Percentiles rank a stretch among this genome's conserved stretches.
These are phyloP conservation scores for Parotocinclus haroldoi DNA, from an alignment of 2,797 vertebrate species.

Conservation along the genomic window DNA sequence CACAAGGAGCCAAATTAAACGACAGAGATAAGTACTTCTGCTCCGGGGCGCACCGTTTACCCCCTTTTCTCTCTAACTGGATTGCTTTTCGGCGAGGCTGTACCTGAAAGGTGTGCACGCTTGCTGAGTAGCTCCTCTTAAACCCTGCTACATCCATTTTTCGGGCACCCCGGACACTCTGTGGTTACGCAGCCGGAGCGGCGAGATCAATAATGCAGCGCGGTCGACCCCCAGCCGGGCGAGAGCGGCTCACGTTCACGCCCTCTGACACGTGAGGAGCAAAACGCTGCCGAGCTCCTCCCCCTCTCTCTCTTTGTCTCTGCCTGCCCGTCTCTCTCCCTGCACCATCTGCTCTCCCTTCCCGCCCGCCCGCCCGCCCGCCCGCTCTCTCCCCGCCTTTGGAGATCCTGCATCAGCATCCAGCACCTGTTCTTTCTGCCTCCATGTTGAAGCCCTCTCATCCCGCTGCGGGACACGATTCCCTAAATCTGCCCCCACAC, in stretches of 20 bases:
- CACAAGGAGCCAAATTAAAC: too few species aligned
- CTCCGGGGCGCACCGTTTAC: too few species aligned
- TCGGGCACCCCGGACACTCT: conserved; percentile 31
- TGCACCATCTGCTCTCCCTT: conserved; percentile 14
- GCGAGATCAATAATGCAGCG: conserved; percentile 69
- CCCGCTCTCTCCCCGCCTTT: conserved; percentile 10
- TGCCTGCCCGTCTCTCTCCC: conserved; percentile 10
- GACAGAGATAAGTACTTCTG: too few species aligned
- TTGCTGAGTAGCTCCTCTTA: conserved; percentile 64
- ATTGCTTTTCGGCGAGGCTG: too few species aligned
- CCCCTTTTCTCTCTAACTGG: too few species aligned
- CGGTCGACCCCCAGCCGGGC: conserved; percentile 45
- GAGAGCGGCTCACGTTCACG: conserved; percentile 30
- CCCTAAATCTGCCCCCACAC: conserved; percentile 19
- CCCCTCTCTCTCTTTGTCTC: conserved; percentile 12
- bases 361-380: conserved; percentile 8
- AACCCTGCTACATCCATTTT: conserved; percentile 70
- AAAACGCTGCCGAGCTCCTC: conserved; percentile 60
- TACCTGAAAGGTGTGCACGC: conserved; percentile 71
- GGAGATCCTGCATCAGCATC: conserved; percentile 18
- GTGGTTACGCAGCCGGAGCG: conserved; percentile 43
- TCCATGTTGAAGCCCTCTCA: conserved; percentile 13
- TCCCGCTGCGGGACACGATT: conserved; percentile 8
- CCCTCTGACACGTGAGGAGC: conserved; percentile 59
- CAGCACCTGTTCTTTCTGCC: conserved; percentile 19